A percentile compares a stretch with the other conserved stretches of the same genome.
phyloP scores from a whole-genome alignment of 2,113 vertebrate genomes.

The Sorex fumeus region DNA sequence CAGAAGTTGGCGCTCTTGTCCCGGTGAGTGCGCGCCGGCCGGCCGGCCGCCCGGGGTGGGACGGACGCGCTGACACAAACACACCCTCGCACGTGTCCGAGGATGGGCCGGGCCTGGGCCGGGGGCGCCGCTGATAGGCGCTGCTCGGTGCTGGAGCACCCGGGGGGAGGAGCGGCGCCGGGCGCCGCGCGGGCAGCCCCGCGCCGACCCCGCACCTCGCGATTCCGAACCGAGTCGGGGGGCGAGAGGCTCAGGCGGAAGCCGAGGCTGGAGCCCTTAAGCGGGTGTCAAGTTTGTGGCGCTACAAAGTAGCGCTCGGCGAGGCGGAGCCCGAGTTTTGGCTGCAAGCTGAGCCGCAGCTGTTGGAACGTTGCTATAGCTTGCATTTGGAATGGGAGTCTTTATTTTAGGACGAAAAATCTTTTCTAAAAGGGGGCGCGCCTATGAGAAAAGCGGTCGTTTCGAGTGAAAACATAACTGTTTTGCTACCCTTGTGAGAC shows the following conservation, averaged over 20 bases:
- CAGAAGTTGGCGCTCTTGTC: constrained; percentile 97
- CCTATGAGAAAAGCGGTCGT: not conserved
- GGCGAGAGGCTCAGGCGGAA: not conserved
- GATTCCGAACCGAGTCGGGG: too few relatives aligned
- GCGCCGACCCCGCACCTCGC: too few relatives aligned
- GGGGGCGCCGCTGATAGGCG: constrained; percentile 81
- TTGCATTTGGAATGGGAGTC: not conserved
- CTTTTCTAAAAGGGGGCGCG: too few relatives aligned
- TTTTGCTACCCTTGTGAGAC: not conserved
- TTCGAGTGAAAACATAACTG: not conserved
- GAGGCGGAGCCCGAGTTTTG: not conserved
- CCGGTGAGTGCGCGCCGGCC: constrained; percentile 88
- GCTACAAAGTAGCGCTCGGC: not conserved
- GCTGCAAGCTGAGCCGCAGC: not conserved
- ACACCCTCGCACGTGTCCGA: constrained; percentile 81
- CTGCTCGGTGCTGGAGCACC: constrained; percentile 30
- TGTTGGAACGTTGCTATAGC: not conserved
- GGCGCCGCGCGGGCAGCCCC: not conserved
- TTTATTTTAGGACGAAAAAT: not conserved
- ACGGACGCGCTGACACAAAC: constrained; percentile 75
- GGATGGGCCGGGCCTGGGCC: constrained; percentile 78
- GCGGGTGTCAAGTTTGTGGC: not conserved
- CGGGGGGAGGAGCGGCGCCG: constrained; percentile 64
- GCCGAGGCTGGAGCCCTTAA: not conserved
- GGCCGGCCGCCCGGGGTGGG: not conserved